Evolutionary conservation across 35 echinoderm and acorn worm genomes (phyloP).

Genomic region (Strongylocentrotus purpuratus): DNA sequence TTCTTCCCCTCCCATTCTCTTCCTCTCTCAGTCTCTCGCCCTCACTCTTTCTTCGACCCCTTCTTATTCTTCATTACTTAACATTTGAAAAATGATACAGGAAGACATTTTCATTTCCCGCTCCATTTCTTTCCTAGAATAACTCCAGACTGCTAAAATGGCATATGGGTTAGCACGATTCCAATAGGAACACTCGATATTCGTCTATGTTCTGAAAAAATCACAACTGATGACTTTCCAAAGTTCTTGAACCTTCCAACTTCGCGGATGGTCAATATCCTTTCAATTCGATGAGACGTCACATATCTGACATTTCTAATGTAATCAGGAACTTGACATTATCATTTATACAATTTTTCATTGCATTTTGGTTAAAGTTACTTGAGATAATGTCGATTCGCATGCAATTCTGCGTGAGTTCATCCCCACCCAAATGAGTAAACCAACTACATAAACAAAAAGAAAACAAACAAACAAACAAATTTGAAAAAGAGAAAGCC

Average conservation of each 20-base stretch:
- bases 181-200: background rate
- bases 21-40: background rate
- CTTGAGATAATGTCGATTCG: too few relatives aligned
- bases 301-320: too few relatives aligned
- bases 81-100: background rate
- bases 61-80: constrained; percentile 2
- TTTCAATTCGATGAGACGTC: too few relatives aligned
- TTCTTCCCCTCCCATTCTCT: background rate
- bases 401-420: too few relatives aligned
- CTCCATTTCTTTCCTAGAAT: background rate
- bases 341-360: too few relatives aligned
- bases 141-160: background rate
- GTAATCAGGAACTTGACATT: too few relatives aligned
- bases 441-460: too few relatives aligned
- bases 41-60: background rate
- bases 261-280: background rate
- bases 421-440: too few relatives aligned
- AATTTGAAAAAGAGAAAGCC: too few relatives aligned
- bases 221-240: background rate
- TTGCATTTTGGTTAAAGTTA: too few relatives aligned
- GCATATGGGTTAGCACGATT: background rate
- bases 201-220: background rate
- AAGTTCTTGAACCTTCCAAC: background rate
- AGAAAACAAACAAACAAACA: too few relatives aligned
- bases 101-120: background rate